Percentiles rank a stretch among this genome's conserved stretches.
Evolutionary conservation across 2,113 vertebrate species (phyloP).

Genomic region (Gobio gobio): DNA sequence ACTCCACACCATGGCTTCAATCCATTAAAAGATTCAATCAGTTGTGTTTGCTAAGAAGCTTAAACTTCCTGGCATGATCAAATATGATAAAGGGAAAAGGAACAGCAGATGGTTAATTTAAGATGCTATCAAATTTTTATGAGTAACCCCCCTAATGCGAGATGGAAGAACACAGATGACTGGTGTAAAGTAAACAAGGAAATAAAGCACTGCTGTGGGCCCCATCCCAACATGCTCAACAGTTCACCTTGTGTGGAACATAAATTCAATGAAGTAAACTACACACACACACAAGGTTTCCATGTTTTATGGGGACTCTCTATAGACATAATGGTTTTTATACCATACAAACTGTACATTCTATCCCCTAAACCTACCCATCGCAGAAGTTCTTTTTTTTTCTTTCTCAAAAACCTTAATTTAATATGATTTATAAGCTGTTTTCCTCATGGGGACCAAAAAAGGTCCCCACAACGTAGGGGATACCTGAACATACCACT

Average conservation of each 20-base stretch:
- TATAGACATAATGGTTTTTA: background rate
- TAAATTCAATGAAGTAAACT: background rate
- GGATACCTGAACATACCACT: no score
- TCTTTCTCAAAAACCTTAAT: no score
- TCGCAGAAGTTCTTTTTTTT: no score
- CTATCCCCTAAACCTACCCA: background rate
- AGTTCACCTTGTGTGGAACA: slow-evolving; percentile 16
- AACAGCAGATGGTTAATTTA: slow-evolving; percentile 50
- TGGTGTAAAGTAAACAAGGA: slow-evolving; percentile 38
- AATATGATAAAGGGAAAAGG: slow-evolving; percentile 31
- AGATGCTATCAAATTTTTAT: slow-evolving; percentile 47
- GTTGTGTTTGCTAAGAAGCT: slow-evolving; percentile 41
- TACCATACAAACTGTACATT: background rate
- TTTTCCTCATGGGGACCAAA: no score
- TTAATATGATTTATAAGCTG: no score
- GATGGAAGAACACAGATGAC: slow-evolving; percentile 35
- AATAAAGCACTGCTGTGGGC: slow-evolving; percentile 31
- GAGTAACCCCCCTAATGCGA: slow-evolving; percentile 34
- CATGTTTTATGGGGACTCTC: background rate
- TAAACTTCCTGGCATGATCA: slow-evolving; percentile 44
- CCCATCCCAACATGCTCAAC: slow-evolving; percentile 5
- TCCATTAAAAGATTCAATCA: slow-evolving; percentile 45
- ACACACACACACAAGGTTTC: background rate
- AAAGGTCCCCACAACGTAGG: no score
- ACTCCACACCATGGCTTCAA: slow-evolving; percentile 41